Percentiles rank a stretch among this genome's conserved stretches.
Evolutionary conservation across 2,113 vertebrate genomes (phyloP).

Genomic region (Salvelinus alpinus): DNA sequence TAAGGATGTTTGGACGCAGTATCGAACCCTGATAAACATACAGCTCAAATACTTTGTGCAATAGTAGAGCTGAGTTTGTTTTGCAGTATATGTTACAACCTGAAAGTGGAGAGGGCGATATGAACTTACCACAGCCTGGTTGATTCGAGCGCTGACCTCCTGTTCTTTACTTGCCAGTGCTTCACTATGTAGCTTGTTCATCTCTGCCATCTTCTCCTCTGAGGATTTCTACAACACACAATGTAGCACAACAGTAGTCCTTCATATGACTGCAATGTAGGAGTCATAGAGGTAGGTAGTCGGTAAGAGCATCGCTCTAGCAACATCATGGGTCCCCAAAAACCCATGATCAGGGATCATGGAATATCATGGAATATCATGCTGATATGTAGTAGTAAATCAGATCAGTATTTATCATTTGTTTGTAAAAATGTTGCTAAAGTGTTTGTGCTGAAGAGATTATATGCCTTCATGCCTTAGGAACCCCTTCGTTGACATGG

Average conservation of each 20-base stretch:
- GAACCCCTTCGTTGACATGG: too few relatives aligned
- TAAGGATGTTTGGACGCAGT: too few relatives aligned
- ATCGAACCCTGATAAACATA: not conserved
- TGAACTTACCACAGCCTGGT: constrained; percentile 77
- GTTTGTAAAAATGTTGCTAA: too few relatives aligned
- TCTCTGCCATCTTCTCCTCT: constrained; percentile 78
- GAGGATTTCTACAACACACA: constrained; percentile 81
- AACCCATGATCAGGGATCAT: too few relatives aligned
- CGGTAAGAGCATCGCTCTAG: not conserved
- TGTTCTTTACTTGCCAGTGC: constrained; percentile 82
- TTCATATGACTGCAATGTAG: not conserved
- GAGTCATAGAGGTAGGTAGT: not conserved
- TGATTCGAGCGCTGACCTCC: constrained; percentile 78
- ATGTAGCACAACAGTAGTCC: not conserved
- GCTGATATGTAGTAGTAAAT: too few relatives aligned
- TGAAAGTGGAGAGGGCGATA: not conserved
- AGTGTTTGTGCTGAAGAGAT: too few relatives aligned
- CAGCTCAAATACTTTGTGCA: not conserved
- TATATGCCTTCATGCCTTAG: too few relatives aligned
- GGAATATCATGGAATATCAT: too few relatives aligned
- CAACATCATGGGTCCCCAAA: too few relatives aligned
- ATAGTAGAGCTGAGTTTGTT: not conserved
- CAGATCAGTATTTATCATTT: too few relatives aligned
- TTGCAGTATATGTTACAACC: not conserved
- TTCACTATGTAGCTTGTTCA: constrained; percentile 81